A percentile compares a stretch with the other conserved stretches of the same genome.
Conservation (phyloP, 2,888 invertebrate genomes). For the Anthophora plumipes region DNA sequence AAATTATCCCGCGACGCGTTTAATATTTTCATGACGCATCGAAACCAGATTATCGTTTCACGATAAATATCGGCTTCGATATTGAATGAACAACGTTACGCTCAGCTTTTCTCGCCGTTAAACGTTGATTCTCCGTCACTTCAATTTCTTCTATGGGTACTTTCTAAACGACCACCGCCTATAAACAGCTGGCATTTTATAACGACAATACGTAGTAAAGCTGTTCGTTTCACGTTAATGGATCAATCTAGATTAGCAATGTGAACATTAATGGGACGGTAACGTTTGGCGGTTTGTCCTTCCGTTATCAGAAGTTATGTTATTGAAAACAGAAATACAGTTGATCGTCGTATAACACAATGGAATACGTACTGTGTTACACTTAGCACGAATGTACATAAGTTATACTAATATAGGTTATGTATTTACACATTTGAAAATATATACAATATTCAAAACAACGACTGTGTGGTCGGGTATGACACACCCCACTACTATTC, state of each 20-base stretch:
- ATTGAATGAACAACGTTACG: slow-evolving; percentile 25
- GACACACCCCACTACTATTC: too few species aligned
- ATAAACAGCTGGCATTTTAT: slow-evolving; percentile 4
- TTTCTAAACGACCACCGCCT: slow-evolving; percentile 13
- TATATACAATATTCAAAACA: too few species aligned
- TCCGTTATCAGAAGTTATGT: background rate
- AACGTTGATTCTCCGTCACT: background rate
- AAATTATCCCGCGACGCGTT: slow-evolving; percentile 6
- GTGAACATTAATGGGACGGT: slow-evolving; percentile 1
- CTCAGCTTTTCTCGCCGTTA: background rate
- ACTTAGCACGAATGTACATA: too few species aligned
- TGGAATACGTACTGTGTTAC: too few species aligned
- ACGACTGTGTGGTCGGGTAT: too few species aligned
- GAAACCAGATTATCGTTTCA: slow-evolving; percentile 5
- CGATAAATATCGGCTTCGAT: slow-evolving; percentile 6
- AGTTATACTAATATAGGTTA: too few species aligned
- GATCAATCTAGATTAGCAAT: slow-evolving; percentile 13
- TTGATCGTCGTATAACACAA: too few species aligned
- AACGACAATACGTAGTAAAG: background rate
- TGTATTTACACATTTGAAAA: too few species aligned
- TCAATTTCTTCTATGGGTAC: background rate
- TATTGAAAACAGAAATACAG: background rate
- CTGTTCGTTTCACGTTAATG: background rate
- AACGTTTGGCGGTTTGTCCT: background rate
- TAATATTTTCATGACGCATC: background rate